These are phyloP conservation scores for Tromatobia lineatoria DNA, from an alignment of 2,888 invertebrate species.

Conservation along the genomic window DNA sequence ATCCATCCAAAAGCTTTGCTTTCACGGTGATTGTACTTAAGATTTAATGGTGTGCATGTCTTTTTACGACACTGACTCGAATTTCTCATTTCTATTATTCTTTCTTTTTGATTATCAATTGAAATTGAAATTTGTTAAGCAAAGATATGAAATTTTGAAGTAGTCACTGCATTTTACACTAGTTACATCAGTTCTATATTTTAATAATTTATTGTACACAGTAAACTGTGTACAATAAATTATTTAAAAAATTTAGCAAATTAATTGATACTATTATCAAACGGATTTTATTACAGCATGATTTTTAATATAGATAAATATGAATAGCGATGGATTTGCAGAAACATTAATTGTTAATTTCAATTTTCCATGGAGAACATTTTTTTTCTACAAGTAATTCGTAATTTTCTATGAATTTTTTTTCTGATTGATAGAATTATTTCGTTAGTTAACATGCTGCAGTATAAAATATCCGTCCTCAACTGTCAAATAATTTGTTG, in stretches of 20 bases:
- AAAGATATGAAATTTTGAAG: not conserved
- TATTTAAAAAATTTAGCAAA: not conserved
- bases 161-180: not conserved
- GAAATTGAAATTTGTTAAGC: not conserved
- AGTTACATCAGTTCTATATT: not conserved
- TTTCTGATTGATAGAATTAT: too few species aligned
- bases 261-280: not conserved
- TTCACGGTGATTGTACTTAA: constrained; percentile 84
- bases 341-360: not conserved
- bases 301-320: too few species aligned
- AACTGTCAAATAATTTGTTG: not conserved
- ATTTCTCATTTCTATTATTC: not conserved
- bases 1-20: constrained; percentile 84
- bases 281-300: not conserved
- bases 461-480: not conserved
- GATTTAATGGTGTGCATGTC: constrained; percentile 80
- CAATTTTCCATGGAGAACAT: not conserved
- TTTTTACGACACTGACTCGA: constrained; percentile 55
- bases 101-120: not conserved
- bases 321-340: too few species aligned
- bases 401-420: not conserved
- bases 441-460: not conserved
- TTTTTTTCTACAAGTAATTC: not conserved
- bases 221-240: too few species aligned
- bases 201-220: not conserved